Base-by-base conservation (phyloP, 2,888 invertebrate genomes). In the Volucella inflata region DNA sequence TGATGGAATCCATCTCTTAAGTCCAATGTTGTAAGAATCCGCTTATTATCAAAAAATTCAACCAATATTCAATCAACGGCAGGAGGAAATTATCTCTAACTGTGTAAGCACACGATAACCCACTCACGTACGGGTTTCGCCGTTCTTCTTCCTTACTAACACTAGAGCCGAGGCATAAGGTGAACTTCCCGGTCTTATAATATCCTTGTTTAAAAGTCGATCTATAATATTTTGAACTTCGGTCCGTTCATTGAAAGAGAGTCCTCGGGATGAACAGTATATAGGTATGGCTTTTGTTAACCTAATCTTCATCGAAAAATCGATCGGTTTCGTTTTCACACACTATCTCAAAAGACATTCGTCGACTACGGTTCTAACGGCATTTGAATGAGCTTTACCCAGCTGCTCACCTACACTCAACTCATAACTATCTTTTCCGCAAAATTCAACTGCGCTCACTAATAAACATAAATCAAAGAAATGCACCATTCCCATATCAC, bases 1-100 rank as follows among this genome's bases (percentile, higher is more conserved):
- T 64, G 64, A 50, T 50, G 76, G 48, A 88, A 88, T 50, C 87
- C n/a, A n/a, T n/a, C n/a, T n/a, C 88, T 46, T 11, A 88, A 48
- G 46, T 88, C 88, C 3, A 88, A 59, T 4, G 83, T 60, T 17
- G 60, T 60, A 44, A 46, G 30, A 40, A 62, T 62, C 21, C 8
- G 17, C 12, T 51, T 51, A 12, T 51, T 51, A 4, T 17, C 21
- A 51, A 51, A 51, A 21, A 44, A 62, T 44, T 62, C 60, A 85
- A 38, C 46, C 78, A 76, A 55, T 87, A 78, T 11, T 62, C 48
- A 11, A 62, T 62, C 12, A 62, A 48, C 2, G 48, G 48, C 8
- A 80, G 11, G 6, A 83, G 74, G 38, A 75, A 83, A 44, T 87
- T 83, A 44, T 87, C 87, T 11, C 68, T 67, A 1, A 77, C 36